phyloP scores from a whole-genome alignment of 2,113 vertebrate species.

The Eurypyga helias region DNA sequence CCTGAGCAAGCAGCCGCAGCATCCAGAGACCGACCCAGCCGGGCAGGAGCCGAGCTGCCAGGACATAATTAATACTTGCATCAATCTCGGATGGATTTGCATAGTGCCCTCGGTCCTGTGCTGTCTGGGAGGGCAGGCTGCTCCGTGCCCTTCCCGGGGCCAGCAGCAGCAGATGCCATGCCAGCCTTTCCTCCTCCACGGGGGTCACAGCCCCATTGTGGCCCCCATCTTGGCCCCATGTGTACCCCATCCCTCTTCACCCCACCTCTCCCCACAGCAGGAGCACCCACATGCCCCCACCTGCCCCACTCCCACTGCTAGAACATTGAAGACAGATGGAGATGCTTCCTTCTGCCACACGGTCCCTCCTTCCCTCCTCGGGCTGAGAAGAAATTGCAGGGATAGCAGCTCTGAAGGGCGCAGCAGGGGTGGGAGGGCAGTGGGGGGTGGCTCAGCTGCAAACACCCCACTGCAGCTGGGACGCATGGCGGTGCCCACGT shows the following conservation, averaged over 20 bases:
- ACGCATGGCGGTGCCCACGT: rapidly evolving
- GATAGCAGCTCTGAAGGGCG: background rate
- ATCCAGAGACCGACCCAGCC: background rate
- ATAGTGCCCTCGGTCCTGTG: background rate
- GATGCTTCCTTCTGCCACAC: background rate
- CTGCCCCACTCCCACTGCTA: background rate
- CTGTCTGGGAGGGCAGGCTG: rapidly evolving
- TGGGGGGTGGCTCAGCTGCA: background rate
- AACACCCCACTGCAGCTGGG: background rate
- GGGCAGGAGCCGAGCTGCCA: background rate
- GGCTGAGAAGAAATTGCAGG: background rate
- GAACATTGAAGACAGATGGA: background rate
- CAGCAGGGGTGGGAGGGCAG: background rate
- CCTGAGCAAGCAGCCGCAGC: rapidly evolving
- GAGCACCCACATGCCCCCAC: background rate
- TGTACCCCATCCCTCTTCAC: background rate
- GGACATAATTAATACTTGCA: constrained; percentile 24
- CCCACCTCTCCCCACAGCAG: rapidly evolving
- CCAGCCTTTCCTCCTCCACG: background rate
- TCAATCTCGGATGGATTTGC: background rate
- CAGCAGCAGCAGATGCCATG: background rate
- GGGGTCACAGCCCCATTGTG: background rate
- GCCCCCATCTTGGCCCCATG: rapidly evolving
- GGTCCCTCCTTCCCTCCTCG: background rate
- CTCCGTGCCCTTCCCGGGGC: background rate